These are phyloP conservation scores for Myotis pilosus DNA, from an alignment of 2,797 vertebrate species.

Conservation along the genomic window DNA sequence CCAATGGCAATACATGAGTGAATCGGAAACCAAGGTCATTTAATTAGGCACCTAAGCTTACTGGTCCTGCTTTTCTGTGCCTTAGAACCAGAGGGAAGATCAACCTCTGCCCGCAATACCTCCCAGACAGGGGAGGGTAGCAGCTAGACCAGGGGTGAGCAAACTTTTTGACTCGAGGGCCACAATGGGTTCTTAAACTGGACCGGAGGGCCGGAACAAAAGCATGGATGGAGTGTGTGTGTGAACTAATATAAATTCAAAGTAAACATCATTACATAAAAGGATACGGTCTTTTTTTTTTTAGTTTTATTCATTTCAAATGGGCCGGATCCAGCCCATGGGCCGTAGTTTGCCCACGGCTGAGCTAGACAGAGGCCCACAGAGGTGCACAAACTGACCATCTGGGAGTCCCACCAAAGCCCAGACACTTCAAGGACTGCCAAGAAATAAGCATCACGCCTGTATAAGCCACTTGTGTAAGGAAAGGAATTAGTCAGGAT, in stretches of 20 bases:
- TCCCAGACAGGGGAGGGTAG: neutral
- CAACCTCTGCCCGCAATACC: neutral
- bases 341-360: no score
- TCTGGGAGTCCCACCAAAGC: neutral
- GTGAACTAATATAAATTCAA: no score
- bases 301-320: no score
- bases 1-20: neutral
- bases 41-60: neutral
- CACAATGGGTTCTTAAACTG: no score
- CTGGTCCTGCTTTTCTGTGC: neutral
- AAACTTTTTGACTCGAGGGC: no score
- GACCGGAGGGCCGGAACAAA: no score
- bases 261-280: no score
- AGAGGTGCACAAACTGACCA: neutral
- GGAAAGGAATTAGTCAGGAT: constrained; percentile 81
- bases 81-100: neutral
- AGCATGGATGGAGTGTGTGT: no score
- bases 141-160: no score
- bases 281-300: no score
- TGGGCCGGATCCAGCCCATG: no score
- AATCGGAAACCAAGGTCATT: neutral
- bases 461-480: constrained; percentile 74
- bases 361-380: neutral
- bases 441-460: constrained; percentile 71
- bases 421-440: constrained; percentile 50